phyloP scores from a whole-genome alignment of 2,888 invertebrate genomes.

The Troilus luridus region DNA sequence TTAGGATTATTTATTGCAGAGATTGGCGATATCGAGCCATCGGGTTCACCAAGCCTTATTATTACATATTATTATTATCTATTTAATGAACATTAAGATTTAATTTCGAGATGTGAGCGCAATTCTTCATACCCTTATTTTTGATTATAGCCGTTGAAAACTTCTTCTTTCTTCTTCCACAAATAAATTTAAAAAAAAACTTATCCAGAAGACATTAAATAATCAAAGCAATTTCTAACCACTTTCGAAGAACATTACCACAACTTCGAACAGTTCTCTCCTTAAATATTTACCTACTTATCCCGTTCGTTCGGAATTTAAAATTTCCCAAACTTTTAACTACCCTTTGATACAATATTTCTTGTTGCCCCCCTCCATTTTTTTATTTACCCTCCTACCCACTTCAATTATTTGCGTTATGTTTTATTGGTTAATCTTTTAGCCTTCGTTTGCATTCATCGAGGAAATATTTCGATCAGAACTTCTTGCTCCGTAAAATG shows the following conservation, averaged over 20 bases:
- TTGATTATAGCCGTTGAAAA: not conserved
- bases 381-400: not conserved
- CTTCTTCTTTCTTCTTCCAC: not conserved
- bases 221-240: not conserved
- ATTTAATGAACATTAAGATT: not conserved
- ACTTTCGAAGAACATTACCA: not conserved
- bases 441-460: not conserved
- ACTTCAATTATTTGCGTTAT: not conserved
- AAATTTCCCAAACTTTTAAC: conserved; percentile 6
- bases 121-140: not conserved
- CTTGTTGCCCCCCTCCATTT: not conserved
- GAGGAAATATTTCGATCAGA: not conserved
- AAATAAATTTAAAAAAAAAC: not conserved
- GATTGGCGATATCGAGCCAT: too few relatives aligned
- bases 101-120: not conserved
- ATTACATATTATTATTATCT: not conserved
- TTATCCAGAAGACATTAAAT: not conserved
- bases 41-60: too few relatives aligned
- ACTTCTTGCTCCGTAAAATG: not conserved
- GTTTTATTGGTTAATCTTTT: not conserved
- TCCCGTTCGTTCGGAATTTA: not conserved
- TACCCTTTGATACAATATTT: not conserved
- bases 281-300: conserved; percentile 15
- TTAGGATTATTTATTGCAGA: too few relatives aligned
- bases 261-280: not conserved